Evolutionary conservation across 2,113 vertebrate species (phyloP).

Genomic region (Calonectris borealis): DNA sequence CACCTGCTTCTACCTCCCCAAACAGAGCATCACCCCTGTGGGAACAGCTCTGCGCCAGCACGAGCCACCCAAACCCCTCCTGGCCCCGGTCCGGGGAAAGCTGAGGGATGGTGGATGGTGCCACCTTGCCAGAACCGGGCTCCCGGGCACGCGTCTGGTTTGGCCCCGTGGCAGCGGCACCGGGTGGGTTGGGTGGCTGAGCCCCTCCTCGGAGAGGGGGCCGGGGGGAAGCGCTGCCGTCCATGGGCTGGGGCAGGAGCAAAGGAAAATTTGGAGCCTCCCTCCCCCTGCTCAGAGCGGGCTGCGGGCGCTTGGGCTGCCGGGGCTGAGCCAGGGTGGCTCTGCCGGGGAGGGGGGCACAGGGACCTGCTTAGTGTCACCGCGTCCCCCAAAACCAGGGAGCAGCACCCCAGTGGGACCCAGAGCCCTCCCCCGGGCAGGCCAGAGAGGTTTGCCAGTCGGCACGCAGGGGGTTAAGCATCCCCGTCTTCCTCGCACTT

Average conservation of each 20-base stretch:
- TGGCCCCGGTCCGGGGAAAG: rapidly evolving
- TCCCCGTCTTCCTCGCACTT: conserved; percentile 51
- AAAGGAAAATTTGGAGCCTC: background rate
- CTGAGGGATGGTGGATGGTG: rapidly evolving
- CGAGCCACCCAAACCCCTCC: rapidly evolving
- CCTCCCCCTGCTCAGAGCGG: rapidly evolving
- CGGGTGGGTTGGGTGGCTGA: rapidly evolving
- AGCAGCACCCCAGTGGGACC: background rate
- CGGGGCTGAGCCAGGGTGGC: background rate
- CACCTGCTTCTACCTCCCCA: background rate
- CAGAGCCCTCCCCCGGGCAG: background rate
- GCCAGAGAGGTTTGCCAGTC: background rate
- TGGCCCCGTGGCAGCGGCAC: background rate
- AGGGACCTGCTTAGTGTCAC: background rate
- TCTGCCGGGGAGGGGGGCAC: background rate
- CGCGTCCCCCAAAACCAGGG: rapidly evolving
- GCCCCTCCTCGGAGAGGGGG: background rate
- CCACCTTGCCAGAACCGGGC: background rate
- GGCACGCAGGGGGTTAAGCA: conserved; percentile 62
- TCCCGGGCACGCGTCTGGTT: rapidly evolving
- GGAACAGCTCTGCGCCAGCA: background rate
- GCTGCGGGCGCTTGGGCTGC: background rate
- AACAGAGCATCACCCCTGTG: rapidly evolving
- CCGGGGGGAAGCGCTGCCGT: rapidly evolving
- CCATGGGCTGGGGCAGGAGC: background rate